phyloP scores from a whole-genome alignment of 2,888 invertebrate species.

The Ophioninae sp. region DNA sequence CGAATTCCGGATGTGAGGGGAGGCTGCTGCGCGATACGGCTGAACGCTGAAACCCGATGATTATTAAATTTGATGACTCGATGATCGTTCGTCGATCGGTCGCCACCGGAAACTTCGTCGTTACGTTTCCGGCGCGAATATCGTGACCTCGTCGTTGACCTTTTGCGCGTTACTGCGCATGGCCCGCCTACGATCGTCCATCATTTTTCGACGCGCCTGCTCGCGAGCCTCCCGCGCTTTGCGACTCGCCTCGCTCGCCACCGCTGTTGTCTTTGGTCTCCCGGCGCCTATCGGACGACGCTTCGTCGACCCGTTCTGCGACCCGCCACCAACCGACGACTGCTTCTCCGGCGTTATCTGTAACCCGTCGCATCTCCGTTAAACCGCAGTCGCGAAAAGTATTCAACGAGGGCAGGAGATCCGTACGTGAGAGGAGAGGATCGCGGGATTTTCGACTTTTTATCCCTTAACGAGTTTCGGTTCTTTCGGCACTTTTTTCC shows the following conservation, averaged over 20 bases:
- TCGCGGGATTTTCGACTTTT: no score
- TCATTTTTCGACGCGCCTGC: constrained; percentile 89
- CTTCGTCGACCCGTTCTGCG: constrained; percentile 75
- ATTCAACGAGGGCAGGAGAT: background rate
- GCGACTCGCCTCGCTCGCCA: constrained; percentile 80
- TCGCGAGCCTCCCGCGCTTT: constrained; percentile 84
- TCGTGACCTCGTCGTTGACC: constrained; percentile 72
- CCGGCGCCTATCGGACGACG: constrained; percentile 71
- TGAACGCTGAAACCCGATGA: background rate
- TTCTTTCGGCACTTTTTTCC: no score
- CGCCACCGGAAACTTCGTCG: constrained; percentile 61
- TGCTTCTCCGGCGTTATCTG: constrained; percentile 73
- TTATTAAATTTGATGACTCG: background rate
- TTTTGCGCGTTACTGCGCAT: constrained; percentile 77
- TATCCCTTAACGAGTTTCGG: no score
- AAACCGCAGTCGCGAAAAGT: background rate
- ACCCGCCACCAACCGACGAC: constrained; percentile 52
- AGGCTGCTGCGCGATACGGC: background rate
- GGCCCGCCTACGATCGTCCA: constrained; percentile 88
- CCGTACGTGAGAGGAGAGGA: background rate
- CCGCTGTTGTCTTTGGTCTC: constrained; percentile 73
- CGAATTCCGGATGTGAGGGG: background rate
- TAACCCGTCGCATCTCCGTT: constrained; percentile 7
- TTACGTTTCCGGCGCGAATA: constrained; percentile 79
- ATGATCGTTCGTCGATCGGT: constrained; percentile 48